These are phyloP conservation scores for Yoshiicerus persimilis DNA, from an alignment of 1,140 invertebrate species.

Conservation along the genomic window DNA sequence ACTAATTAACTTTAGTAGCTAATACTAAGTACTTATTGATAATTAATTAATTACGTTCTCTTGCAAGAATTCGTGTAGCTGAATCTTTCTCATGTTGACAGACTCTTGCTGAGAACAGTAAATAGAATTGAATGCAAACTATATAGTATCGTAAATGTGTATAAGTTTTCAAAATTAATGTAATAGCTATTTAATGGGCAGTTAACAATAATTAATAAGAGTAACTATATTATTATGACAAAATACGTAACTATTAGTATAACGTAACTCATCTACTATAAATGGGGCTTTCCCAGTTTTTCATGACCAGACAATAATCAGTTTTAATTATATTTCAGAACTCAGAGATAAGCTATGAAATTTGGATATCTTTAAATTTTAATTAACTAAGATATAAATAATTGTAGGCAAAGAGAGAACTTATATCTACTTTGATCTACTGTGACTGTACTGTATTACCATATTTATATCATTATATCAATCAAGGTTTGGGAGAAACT, in stretches of 20 bases:
- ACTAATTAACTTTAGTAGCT: background rate
- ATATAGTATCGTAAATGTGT: background rate
- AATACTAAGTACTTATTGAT: background rate
- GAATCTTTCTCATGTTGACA: background rate
- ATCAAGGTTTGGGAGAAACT: background rate
- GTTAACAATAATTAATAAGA: background rate
- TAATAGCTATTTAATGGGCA: background rate
- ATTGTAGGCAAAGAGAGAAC: background rate
- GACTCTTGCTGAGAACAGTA: background rate
- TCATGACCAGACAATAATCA: conserved; percentile 17
- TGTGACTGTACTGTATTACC: background rate
- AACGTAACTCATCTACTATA: background rate
- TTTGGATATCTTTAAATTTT: background rate
- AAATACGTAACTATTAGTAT: background rate
- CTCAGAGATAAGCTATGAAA: background rate
- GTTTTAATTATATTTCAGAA: background rate
- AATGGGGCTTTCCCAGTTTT: background rate
- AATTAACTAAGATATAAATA: background rate
- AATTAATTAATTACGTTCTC: background rate
- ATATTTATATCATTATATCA: background rate
- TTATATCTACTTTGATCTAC: background rate
- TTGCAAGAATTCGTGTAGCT: background rate
- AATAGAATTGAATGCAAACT: background rate
- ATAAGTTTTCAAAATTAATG: background rate
- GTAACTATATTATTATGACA: background rate